Evolutionary conservation across 2,113 vertebrate genomes (phyloP).

Genomic region (Procavia capensis): DNA sequence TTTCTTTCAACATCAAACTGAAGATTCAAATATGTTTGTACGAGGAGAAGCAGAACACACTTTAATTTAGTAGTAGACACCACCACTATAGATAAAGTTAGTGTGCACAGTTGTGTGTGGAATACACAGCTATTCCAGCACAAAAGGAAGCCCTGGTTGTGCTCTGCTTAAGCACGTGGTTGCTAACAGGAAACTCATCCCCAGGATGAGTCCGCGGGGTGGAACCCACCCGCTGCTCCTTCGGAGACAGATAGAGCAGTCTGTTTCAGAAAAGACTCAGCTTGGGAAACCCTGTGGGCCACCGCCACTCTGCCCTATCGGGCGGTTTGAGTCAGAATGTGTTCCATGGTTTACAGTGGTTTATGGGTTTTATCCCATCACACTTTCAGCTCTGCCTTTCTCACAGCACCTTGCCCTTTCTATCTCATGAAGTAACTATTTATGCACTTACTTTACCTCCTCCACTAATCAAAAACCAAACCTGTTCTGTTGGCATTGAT

Average conservation of each 20-base stretch:
- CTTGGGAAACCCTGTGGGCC: background rate
- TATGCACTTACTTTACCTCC: background rate
- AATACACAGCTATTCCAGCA: background rate
- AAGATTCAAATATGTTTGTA: background rate
- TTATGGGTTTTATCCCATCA: background rate
- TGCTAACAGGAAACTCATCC: background rate
- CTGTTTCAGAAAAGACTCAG: background rate
- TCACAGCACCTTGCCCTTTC: background rate
- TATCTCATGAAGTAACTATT: fast-evolving
- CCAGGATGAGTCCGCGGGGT: background rate
- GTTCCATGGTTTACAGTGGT: background rate
- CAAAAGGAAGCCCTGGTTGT: background rate
- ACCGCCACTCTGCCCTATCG: background rate
- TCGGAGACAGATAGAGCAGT: background rate
- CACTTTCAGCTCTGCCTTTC: background rate
- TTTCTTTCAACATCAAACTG: constrained; percentile 44
- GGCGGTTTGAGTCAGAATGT: background rate
- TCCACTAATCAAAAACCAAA: background rate
- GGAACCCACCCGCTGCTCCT: background rate
- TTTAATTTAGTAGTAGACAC: background rate
- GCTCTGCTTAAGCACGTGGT: background rate
- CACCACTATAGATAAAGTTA: background rate
- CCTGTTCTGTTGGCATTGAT: background rate
- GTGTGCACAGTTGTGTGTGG: background rate
- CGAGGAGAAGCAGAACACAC: background rate